Conservation (phyloP, 2,888 invertebrate genomes). For the Leucozona laternaria region DNA sequence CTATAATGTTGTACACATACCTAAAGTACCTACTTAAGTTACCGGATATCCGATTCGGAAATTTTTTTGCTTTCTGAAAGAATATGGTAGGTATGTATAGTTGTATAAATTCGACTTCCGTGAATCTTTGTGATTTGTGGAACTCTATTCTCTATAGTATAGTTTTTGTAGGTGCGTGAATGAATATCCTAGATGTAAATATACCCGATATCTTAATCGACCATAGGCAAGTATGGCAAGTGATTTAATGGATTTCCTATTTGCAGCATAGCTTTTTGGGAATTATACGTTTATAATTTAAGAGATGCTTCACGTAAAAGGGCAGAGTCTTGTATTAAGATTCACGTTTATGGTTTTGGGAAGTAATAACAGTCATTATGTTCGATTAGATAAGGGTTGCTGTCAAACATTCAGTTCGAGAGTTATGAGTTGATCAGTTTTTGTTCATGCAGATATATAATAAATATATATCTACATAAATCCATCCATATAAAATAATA, state of each 20-base stretch:
- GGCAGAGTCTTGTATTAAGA: slow-evolving; percentile 11
- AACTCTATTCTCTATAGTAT: slow-evolving; percentile 2
- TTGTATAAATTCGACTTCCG: background rate
- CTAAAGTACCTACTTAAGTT: background rate
- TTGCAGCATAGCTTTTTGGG: slow-evolving; percentile 29
- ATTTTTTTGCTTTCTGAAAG: background rate
- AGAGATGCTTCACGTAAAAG: slow-evolving; percentile 14
- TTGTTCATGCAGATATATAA: background rate
- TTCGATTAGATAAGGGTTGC: slow-evolving; percentile 43
- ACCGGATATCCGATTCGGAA: background rate
- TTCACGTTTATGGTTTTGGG: slow-evolving; percentile 43
- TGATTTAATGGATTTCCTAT: slow-evolving; percentile 58
- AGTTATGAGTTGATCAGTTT: background rate
- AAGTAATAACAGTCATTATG: slow-evolving; percentile 52
- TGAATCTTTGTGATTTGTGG: slow-evolving; percentile 42
- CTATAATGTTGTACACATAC: background rate
- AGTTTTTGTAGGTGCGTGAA: background rate
- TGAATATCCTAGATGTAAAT: background rate
- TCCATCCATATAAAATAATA: background rate
- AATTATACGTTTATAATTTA: background rate
- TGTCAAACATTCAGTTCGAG: background rate
- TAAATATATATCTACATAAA: background rate
- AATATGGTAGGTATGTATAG: background rate
- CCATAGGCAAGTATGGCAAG: background rate
- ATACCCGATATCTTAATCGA: slow-evolving; percentile 22